These are phyloP conservation scores for Rhynchopsitta pachyrhyncha DNA, from an alignment of 2,113 vertebrate genomes.

Conservation along the genomic window DNA sequence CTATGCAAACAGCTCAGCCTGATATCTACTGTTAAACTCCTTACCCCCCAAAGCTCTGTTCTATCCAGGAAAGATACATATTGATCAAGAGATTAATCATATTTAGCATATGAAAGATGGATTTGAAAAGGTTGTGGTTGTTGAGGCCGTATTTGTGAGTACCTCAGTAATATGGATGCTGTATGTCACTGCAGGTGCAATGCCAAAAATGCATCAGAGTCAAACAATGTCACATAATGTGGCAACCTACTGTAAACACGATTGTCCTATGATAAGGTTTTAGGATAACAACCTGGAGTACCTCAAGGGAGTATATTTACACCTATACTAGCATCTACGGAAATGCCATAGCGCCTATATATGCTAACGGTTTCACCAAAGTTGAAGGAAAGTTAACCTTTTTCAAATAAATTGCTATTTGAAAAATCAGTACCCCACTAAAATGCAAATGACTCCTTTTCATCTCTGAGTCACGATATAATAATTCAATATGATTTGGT, in stretches of 20 bases:
- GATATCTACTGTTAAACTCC: not conserved
- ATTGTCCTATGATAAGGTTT: not conserved
- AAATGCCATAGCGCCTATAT: not conserved
- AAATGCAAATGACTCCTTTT: conserved; percentile 9
- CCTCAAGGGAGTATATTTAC: not conserved
- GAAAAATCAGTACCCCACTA: conserved; percentile 18
- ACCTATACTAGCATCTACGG: not conserved
- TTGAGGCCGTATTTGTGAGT: not conserved
- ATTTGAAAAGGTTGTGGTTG: not conserved
- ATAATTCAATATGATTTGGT: conserved; percentile 2
- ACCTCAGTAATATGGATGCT: accelerated
- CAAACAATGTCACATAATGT: accelerated
- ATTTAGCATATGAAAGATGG: not conserved
- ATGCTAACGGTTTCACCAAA: not conserved
- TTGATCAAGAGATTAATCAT: not conserved
- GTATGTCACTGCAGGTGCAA: not conserved
- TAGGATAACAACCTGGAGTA: not conserved
- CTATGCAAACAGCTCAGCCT: not conserved
- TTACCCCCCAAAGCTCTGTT: not conserved
- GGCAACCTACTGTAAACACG: not conserved
- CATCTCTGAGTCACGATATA: conserved; percentile 42
- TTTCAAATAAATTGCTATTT: not conserved
- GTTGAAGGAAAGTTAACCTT: not conserved
- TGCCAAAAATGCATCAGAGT: not conserved
- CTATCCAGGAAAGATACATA: not conserved